Evolutionary conservation across 2,113 vertebrate species (phyloP), one percentile per base, ranked within the genome.

Genomic region (Rousettus leschenaultii): DNA sequence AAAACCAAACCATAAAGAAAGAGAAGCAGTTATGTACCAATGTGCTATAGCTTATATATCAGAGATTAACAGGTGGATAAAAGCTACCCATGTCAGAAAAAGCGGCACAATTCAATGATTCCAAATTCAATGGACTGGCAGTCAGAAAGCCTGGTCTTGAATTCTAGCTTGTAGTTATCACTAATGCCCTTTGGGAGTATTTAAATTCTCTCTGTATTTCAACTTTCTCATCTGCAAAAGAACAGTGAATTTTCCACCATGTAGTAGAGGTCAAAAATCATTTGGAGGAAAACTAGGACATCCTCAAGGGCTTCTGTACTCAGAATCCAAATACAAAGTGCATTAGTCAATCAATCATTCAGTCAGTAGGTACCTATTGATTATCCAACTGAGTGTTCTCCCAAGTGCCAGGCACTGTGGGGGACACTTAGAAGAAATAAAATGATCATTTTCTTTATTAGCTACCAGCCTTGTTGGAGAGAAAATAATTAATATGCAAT

Each of bases 321-420:
- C 78, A 40, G 77, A 96, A 91, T 97, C 19, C 74, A 94, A 94
- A 96, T 91, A 74, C 57, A 91, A 96, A 96, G 61, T 79, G 66
- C 77, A 94, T 95, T 96, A 94, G 59, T 80, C 59, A 24, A 96
- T 97, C 97, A 96, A 70, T 94, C 88, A 92, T 74, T 93, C 86
- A 97, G 70, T 95, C 87, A 86, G 90, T 92, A 57, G 96, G 86
- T 96, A 86, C 38, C 84, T 95, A 97, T 94, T 96, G 97, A 98
- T 98, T 90, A 95, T 78, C 92, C 90, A 86, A 86, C 77, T 78
- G 87, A 94, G 96, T 87, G 59, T 53, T 95, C 38, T 89, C 77
- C 68, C 82, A 51, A 65, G 48, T 94, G 35, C 66, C 51, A 95
- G 66, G 33, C 26, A 78, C 79, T 78, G 26, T 74, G 55, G 53